Base-by-base conservation (phyloP, 2,888 invertebrate species). In the Nomada goodeniana region DNA sequence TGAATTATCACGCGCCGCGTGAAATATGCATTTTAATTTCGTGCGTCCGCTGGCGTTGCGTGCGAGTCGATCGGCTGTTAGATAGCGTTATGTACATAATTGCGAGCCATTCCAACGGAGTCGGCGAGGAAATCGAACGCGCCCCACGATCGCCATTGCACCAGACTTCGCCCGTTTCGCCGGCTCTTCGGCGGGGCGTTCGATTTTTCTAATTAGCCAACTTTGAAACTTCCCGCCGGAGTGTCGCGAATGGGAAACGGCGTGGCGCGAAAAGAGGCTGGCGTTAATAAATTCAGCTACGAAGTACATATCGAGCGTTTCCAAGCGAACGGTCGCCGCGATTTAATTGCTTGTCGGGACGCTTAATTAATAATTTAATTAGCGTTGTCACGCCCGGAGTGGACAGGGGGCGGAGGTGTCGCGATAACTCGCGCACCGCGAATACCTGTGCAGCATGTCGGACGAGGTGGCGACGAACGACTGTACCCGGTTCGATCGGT, bases 301-400 rank as follows among this genome's bases (percentile, higher is more conserved):
- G 57, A 23, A 20, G 36, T 36, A 26, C 26, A 26, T 26, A 36
- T 36, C 36, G 36, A 7, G 7, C 47, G 26, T 23, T 57, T 57
- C 36, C 26, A 50, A 42, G 15, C 72, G 2, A 29, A 18, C 10
- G 23, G 36, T 69, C 52, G 76, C 29, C 36, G 15, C n/a, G 65
- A 44, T 59, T 79, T 69, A 61, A 60, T 52, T 64, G 52, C 68
- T 52, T 53, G 36, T 13, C 5, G 53, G 29, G 50, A 2, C 57
- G 72, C 52, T 69, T 73, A 79, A 81, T 79, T 64, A 53, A 29
- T 52, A 68, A 64, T 71, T 73, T 64, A 72, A 78, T 81, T 81
- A 71, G 60, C 65, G 60, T 23, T 18, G 18, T 42, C 20, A 10
- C 23, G 29, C 18, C 42, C 2, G 20, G 4, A 26, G 26, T n/a